These are phyloP conservation scores for Metalampra italica DNA, from an alignment of 2,888 invertebrate genomes.

Conservation along the genomic window DNA sequence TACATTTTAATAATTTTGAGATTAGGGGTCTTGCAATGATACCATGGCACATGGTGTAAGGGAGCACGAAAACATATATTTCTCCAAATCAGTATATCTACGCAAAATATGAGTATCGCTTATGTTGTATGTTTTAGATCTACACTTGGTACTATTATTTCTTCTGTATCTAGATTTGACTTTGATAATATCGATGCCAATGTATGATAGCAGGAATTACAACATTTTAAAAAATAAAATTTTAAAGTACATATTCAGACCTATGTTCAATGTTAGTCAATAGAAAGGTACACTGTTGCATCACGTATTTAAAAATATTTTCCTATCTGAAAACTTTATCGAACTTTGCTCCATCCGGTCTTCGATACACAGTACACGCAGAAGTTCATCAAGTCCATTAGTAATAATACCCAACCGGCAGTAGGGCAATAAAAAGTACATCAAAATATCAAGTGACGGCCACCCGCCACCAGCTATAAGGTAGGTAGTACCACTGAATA, in stretches of 20 bases:
- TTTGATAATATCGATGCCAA: too few species aligned
- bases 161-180: too few species aligned
- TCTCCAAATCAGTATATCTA: too few species aligned
- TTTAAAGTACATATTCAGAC: too few species aligned
- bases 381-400: conserved; percentile 8
- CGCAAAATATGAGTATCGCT: too few species aligned
- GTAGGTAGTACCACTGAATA: background rate
- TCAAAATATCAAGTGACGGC: conserved; percentile 13
- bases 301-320: background rate
- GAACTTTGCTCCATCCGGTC: background rate
- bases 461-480: background rate
- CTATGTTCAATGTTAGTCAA: too few species aligned
- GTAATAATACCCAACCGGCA: conserved; percentile 5
- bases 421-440: conserved; percentile 7
- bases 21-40: background rate
- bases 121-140: too few species aligned
- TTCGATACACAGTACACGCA: background rate
- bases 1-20: background rate
- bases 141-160: too few species aligned
- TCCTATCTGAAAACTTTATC: background rate
- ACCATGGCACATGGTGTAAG: background rate
- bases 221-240: too few species aligned
- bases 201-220: too few species aligned
- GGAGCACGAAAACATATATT: too few species aligned
- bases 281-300: too few species aligned